Percentiles rank a stretch among this genome's conserved stretches.
Evolutionary conservation across 2,113 vertebrate species (phyloP).

Genomic region (Penelope pileata): DNA sequence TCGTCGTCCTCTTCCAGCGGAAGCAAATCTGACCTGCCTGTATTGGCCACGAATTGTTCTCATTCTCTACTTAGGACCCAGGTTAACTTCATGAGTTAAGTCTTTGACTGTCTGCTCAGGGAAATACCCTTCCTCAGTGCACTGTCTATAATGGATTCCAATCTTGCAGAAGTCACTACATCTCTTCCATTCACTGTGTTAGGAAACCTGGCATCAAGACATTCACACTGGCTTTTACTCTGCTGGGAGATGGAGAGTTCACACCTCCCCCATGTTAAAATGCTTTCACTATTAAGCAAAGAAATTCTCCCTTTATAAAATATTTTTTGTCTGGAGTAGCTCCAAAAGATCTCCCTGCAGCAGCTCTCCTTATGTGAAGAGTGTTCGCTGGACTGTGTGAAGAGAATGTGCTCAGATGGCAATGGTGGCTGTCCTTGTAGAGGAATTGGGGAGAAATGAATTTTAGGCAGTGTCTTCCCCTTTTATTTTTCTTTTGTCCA

Average conservation of each 20-base stretch:
- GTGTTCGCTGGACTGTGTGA: neutral
- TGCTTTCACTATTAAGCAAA: neutral
- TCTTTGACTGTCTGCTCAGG: neutral
- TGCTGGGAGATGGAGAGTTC: neutral
- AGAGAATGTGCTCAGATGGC: too few relatives aligned
- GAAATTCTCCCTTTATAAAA: too few relatives aligned
- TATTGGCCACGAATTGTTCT: neutral
- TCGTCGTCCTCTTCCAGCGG: neutral
- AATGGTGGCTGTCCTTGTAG: too few relatives aligned
- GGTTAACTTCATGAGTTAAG: fast-evolving
- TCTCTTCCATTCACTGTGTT: neutral
- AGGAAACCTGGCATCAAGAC: neutral
- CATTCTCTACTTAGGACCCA: neutral
- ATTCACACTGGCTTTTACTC: neutral
- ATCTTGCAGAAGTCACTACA: neutral
- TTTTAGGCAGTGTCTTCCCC: too few relatives aligned
- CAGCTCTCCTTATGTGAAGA: neutral
- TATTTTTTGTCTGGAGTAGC: too few relatives aligned
- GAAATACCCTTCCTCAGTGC: neutral
- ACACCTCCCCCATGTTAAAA: neutral
- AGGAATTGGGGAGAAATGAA: too few relatives aligned
- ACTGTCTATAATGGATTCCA: neutral
- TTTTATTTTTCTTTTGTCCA: too few relatives aligned
- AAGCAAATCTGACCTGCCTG: neutral
- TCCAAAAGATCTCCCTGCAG: neutral